Base-by-base conservation (phyloP, 2,888 invertebrate species). In the Tenthredo amoena region DNA sequence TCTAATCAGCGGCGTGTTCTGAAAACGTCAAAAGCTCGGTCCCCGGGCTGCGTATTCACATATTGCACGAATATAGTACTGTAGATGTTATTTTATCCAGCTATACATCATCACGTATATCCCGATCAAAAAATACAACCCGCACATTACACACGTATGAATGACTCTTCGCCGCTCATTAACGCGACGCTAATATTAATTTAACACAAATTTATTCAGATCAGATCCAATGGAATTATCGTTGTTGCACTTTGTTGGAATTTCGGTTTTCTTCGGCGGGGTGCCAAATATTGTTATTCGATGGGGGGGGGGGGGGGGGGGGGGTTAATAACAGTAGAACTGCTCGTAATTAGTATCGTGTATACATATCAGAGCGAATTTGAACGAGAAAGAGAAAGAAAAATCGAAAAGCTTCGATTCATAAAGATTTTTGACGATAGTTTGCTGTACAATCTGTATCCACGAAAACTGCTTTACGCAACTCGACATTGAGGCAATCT, bases 401-500 rank as follows among this genome's bases (percentile, higher is more conserved):
- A 10, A 43, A 43, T 43, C 40, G 10, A 10, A 43, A 50, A 50
- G 1, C 6, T 50, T 50, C 18, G n/a, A 26, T 26, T 10, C 3
- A 2, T 26, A 3, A 26, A 62, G n/a, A 62, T 62, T 68, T 34
- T 68, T 34, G 34, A 34, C 68, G 7, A 68, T 18, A 34, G 26
- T 31, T 34, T 26, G 15, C 26, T 21, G 31, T 34, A 34, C 12
- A 34, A 68, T 15, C 15, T 68, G 34, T 6, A 26, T 68, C 7
- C 31, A 34, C 18, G 10, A 18, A 68, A 34, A 34, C 68, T 18
- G 4, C n/a, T 2, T 68, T 68, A 34, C 34, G 68, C 34, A 68
- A 68, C 34, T 68, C 34, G 68, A 68, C 68, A 68, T 68, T 68
- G 68, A 68, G 68, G 18, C 68, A 68, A 31, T 18, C 68, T 68